A percentile compares a stretch with the other conserved stretches of the same genome.
Evolutionary conservation across 2,888 invertebrate species (phyloP).

Genomic region (Operophtera brumata): DNA sequence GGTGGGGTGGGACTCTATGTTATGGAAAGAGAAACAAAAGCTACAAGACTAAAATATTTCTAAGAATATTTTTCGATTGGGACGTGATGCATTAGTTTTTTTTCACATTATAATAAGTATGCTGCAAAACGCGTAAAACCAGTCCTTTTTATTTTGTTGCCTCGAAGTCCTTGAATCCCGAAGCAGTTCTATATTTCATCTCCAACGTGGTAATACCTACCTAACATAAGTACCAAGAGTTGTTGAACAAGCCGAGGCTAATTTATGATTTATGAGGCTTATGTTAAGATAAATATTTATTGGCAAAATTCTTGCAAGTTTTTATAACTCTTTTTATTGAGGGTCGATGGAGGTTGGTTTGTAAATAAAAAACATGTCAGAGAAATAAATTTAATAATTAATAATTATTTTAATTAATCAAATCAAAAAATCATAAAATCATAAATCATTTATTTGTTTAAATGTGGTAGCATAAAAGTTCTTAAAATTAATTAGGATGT

Average conservation of each 20-base stretch:
- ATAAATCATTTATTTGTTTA: no score
- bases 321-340: background rate
- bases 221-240: background rate
- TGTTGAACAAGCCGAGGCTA: constrained; percentile 16
- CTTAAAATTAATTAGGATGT: no score
- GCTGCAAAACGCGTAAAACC: no score
- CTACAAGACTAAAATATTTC: no score
- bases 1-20: no score
- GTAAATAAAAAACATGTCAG: no score
- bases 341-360: background rate
- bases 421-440: background rate
- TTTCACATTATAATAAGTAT: no score
- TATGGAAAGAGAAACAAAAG: no score
- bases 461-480: no score
- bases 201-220: constrained; percentile 1
- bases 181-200: constrained; percentile 10
- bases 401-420: constrained; percentile 4
- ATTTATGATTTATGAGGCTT: constrained; percentile 22
- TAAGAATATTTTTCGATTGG: no score
- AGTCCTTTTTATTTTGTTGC: constrained; percentile 5
- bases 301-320: background rate
- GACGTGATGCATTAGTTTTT: no score
- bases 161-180: constrained; percentile 12
- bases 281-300: background rate
- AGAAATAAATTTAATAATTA: constrained; percentile 1